Evolutionary conservation across 2,888 invertebrate genomes (phyloP), one percentile per base, ranked within the genome.

Genomic region (Poecilobothrus nobilitatus): DNA sequence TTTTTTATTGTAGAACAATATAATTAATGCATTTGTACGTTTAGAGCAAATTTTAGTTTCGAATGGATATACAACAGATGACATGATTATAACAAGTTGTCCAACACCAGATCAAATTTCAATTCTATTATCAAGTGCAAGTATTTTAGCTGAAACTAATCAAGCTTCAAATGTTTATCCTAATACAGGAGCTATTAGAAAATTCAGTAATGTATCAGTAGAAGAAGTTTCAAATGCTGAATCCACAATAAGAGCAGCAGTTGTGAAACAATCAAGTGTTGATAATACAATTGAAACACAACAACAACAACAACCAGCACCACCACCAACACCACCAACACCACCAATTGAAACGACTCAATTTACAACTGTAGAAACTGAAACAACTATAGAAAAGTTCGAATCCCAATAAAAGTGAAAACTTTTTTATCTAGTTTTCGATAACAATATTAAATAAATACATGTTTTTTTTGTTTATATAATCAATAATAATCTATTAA

Each of bases 61-160:
- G 71, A 89, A 89, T 37, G 88, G 91, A 67, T 97, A 95, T 78
- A 86, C 87, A 0, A 85, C 88, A 41, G 97, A 97, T 77, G 93
- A 94, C 75, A 85, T 87, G 69, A 84, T 91, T 68, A 88, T 96
- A 67, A 91, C 96, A 6, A 94, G 90, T 12, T 95, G 96, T 77
- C 97, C 97, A 0, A 89, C 95, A 2, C 90, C 93, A 2, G 97
- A 98, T 78, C 97, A 97, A 83, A 88, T 97, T 15, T 91, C 92
- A n/a, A 87, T 94, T 62, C 86, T 94, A 75, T 85, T 95, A 70
- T 93, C 93, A 12, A 92, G 92, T 1, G 89, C 91, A 1, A 91
- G 90, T 70, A 84, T 92, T 63, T 84, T 87, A 67, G 84, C 85
- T 27, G 84, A 79, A 5, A 78, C 79, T 65, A 75, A 76, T 4